Evolutionary conservation across 1,140 invertebrate species (phyloP), one percentile per base, ranked within the genome.

Genomic region (Trichomalopsis sarcophagae): DNA sequence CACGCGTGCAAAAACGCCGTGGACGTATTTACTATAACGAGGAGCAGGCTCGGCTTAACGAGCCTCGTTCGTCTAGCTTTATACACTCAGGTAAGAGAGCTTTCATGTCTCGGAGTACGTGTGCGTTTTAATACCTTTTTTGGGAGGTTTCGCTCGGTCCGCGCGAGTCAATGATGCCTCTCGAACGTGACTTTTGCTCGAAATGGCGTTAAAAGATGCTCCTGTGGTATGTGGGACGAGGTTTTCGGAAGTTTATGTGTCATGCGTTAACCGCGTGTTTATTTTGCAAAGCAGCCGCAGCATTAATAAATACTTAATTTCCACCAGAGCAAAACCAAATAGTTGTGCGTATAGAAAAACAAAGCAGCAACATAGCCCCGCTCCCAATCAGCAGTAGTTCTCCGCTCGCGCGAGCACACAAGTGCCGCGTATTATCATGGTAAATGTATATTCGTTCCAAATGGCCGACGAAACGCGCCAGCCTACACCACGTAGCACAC

Each of bases 381-480:
- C 27, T 27, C 27, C 27, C 27, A 27, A 27, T 27, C 27, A 27
- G 27, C 27, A 27, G 27, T 27, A 27, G 27, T 27, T 27, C 27
- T 27, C 27, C 27, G 27, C 27, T 27, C 27, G 27, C 27, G 27
- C 27, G 27, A 27, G 27, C 27, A 27, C 27, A 27, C 27, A 27
- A 27, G 27, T 27, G 27, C 27, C 27, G 68, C 23, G 68, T 33
- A 84, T 87, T 81, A 84, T 81, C 84, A 85, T 81, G 84, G 81
- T 87, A 86, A 87, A 84, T 84, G 75, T 77, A 80, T 77, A 80
- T 47, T 80, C 76, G n/a, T 66, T 36, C 30, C 47, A 7, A 21
- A 44, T 21, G 36, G 13, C n/a, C 74, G 27, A 21, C 36, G 17
- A 78, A 27, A 36, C 47, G 13, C 40, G 80, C 21, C 62, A 4